Conservation (phyloP, 1,140 invertebrate genomes). For the Tetragonula clypearis region DNA sequence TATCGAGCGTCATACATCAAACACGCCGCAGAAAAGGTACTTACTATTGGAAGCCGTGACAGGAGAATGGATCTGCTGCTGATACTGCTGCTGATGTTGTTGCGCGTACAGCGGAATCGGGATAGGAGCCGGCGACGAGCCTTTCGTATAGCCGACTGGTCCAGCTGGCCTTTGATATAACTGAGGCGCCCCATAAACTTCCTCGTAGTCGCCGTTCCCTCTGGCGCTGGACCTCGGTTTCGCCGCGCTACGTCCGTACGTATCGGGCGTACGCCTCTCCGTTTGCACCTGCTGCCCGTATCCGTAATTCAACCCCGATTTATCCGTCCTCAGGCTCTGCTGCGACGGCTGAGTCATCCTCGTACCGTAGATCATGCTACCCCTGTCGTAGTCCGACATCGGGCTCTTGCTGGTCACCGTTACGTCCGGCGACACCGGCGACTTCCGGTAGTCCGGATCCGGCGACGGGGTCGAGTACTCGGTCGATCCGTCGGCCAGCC, state of each 20-base stretch:
- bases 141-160: conserved; percentile 79
- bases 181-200: conserved; percentile 84
- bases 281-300: conserved; percentile 65
- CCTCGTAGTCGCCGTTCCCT: conserved; percentile 88
- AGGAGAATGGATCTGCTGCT: conserved; percentile 62
- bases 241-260: conserved; percentile 88
- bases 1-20: neutral
- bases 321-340: conserved; percentile 74
- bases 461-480: conserved; percentile 88
- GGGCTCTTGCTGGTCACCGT: conserved; percentile 69
- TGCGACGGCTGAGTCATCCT: conserved; percentile 70
- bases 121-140: conserved; percentile 71
- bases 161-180: conserved; percentile 82
- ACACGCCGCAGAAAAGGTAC: neutral
- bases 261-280: conserved; percentile 90
- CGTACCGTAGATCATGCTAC: conserved; percentile 72
- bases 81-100: conserved; percentile 64
- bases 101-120: conserved; percentile 71
- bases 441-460: conserved; percentile 75
- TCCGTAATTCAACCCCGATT: conserved; percentile 76
- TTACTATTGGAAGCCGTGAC: conserved; percentile 57
- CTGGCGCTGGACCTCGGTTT: conserved; percentile 63
- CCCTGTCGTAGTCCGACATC: conserved; percentile 71
- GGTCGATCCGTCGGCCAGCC: conserved; percentile 84
- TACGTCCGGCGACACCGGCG: conserved; percentile 70